These are phyloP conservation scores for Cyclargus thomasi DNA, from an alignment of 1,140 invertebrate genomes.

Conservation along the genomic window DNA sequence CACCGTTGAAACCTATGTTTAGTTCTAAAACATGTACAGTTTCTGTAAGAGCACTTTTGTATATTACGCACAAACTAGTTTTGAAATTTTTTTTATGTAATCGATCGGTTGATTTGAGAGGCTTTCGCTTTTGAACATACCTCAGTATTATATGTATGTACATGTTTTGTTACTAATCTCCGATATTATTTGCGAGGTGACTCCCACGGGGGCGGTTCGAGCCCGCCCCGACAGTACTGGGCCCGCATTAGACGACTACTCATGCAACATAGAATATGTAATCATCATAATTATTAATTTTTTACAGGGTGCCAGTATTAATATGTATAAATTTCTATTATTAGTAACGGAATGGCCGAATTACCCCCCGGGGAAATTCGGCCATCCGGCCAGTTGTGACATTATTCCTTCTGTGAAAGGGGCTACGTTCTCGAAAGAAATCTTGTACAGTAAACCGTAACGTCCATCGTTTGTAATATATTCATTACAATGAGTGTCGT, in stretches of 20 bases:
- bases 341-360: slow-evolving; percentile 71
- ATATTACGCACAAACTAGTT: slow-evolving; percentile 76
- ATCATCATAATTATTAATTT: slow-evolving; percentile 73
- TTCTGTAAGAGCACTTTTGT: slow-evolving; percentile 75
- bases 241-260: slow-evolving; percentile 66
- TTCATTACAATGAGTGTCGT: slow-evolving; percentile 76
- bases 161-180: slow-evolving; percentile 77
- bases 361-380: slow-evolving; percentile 66
- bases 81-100: slow-evolving; percentile 72
- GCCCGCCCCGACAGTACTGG: slow-evolving; percentile 29
- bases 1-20: slow-evolving; percentile 73
- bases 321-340: slow-evolving; percentile 60
- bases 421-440: slow-evolving; percentile 73
- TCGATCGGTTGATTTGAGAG: slow-evolving; percentile 68
- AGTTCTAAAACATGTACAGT: slow-evolving; percentile 78
- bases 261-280: slow-evolving; percentile 54
- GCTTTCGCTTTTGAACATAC: slow-evolving; percentile 75
- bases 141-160: slow-evolving; percentile 73
- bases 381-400: slow-evolving; percentile 75
- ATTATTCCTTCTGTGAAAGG: slow-evolving; percentile 77
- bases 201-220: slow-evolving; percentile 49
- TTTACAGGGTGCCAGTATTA: slow-evolving; percentile 73
- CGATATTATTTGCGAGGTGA: slow-evolving; percentile 59
- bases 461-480: slow-evolving; percentile 76
- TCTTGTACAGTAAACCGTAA: slow-evolving; percentile 69